phyloP scores from a whole-genome alignment of 1,140 invertebrate genomes.

The Drosophila rufa region DNA sequence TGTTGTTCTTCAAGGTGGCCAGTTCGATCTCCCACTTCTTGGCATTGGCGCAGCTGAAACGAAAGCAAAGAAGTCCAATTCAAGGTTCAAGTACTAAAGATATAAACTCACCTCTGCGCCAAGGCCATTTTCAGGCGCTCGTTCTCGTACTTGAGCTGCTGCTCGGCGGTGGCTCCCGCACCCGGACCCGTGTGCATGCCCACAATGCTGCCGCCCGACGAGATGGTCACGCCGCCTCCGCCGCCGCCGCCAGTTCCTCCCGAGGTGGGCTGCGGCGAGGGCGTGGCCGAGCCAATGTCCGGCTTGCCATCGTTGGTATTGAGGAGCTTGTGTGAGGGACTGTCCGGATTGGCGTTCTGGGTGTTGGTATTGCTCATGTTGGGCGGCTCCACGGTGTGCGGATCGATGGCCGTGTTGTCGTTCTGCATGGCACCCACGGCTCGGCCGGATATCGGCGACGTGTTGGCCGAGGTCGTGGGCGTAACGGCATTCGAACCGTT shows the following conservation, averaged over 20 bases:
- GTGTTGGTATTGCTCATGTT: slow-evolving; percentile 84
- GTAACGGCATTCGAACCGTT: slow-evolving; percentile 92
- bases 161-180: slow-evolving; percentile 88
- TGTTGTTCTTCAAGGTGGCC: slow-evolving; percentile 98
- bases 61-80: neutral
- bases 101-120: slow-evolving; percentile 93
- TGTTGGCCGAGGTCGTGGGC: slow-evolving; percentile 93
- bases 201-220: slow-evolving; percentile 74
- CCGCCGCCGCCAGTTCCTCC: slow-evolving; percentile 39
- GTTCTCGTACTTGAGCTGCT: slow-evolving; percentile 98
- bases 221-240: slow-evolving; percentile 69
- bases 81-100: neutral
- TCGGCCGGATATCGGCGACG: slow-evolving; percentile 91
- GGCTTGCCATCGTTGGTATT: slow-evolving; percentile 68
- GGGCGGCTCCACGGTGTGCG: slow-evolving; percentile 86
- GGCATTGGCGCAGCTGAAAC: slow-evolving; percentile 95
- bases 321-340: slow-evolving; percentile 83
- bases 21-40: slow-evolving; percentile 99
- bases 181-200: slow-evolving; percentile 80
- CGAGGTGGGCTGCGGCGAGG: slow-evolving; percentile 65
- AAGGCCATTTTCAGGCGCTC: slow-evolving; percentile 97
- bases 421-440: slow-evolving; percentile 86
- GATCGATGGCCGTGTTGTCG: slow-evolving; percentile 82
- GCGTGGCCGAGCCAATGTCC: slow-evolving; percentile 72
- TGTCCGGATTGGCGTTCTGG: slow-evolving; percentile 84